Conservation (phyloP, 2,113 vertebrate species). For the Ictidomys tridecemlineatus region DNA sequence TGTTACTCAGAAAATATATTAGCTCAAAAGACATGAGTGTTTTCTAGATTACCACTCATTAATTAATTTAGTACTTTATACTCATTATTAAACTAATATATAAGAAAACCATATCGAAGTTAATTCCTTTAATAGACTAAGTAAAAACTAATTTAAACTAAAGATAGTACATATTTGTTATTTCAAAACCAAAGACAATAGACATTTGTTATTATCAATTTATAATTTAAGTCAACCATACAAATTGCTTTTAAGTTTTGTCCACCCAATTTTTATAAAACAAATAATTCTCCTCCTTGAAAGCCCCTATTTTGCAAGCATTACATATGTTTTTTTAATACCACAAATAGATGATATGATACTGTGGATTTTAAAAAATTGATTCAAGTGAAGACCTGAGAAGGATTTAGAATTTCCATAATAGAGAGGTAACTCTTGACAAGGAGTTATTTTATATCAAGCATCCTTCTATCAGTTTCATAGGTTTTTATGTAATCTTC, state of each 20-base stretch:
- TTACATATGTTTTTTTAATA: not conserved
- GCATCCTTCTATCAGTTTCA: not conserved
- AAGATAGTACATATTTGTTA: too few relatives aligned
- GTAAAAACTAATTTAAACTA: not conserved
- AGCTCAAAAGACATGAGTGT: not conserved
- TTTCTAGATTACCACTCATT: not conserved
- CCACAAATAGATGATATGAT: not conserved
- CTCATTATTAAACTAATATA: not conserved
- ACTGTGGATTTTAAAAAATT: not conserved
- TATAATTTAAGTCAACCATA: not conserved
- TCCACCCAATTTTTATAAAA: not conserved
- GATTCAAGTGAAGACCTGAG: not conserved
- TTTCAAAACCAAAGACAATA: not conserved
- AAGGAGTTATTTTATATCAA: not conserved
- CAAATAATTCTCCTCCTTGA: not conserved
- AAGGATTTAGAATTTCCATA: not conserved
- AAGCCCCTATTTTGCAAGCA: not conserved
- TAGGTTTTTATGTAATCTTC: not conserved
- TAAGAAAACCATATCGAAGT: not conserved
- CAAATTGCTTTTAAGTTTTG: not conserved
- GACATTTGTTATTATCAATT: not conserved
- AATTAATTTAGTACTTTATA: not conserved
- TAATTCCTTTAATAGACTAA: not conserved
- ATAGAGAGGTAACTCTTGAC: not conserved
- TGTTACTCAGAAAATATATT: not conserved